Conservation (phyloP, 2,888 invertebrate genomes). For the Tachina grossa region DNA sequence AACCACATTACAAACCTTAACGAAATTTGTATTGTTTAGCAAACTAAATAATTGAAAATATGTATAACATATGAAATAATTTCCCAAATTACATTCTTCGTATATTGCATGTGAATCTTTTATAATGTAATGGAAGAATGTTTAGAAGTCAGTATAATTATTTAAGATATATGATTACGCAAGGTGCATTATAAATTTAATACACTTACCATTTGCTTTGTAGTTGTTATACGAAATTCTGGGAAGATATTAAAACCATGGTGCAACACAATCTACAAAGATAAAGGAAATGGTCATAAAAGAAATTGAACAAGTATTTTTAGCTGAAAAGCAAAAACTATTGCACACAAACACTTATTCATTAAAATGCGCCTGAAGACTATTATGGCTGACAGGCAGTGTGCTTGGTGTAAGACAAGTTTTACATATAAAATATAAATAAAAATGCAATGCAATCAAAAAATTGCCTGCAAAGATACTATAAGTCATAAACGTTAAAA, state of each 20-base stretch:
- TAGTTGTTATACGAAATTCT: neutral
- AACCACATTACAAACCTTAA: too few species aligned
- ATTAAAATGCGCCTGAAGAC: neutral
- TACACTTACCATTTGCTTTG: neutral
- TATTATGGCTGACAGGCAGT: neutral
- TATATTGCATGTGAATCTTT: too few species aligned
- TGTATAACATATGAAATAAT: too few species aligned
- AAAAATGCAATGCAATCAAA: too few species aligned
- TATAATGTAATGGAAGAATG: too few species aligned
- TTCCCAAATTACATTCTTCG: too few species aligned
- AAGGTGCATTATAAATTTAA: neutral
- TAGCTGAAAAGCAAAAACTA: slow-evolving; percentile 8
- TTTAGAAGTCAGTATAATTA: neutral
- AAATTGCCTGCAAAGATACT: too few species aligned
- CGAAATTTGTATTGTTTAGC: too few species aligned
- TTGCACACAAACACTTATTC: too few species aligned
- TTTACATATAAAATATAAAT: neutral
- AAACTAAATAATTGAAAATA: too few species aligned
- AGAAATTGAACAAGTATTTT: slow-evolving; percentile 30
- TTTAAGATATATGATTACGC: neutral
- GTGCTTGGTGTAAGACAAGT: neutral
- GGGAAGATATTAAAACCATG: neutral
- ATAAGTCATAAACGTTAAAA: too few species aligned
- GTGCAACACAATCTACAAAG: neutral
- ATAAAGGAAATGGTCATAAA: slow-evolving; percentile 31